Evolutionary conservation across 2,113 vertebrate genomes (phyloP).

Genomic region (Pithys albifrons): DNA sequence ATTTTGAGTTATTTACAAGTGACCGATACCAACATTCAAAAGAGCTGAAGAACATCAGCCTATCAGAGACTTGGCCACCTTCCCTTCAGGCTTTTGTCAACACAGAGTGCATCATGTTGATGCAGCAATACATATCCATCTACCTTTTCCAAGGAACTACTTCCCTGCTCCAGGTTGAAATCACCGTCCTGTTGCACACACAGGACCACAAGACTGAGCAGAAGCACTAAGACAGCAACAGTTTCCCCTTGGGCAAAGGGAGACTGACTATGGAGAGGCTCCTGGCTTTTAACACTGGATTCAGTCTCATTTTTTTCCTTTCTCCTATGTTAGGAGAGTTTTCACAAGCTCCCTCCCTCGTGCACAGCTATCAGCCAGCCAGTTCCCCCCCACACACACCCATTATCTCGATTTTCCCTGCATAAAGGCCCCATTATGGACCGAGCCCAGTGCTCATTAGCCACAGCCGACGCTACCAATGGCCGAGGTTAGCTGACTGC

Average conservation of each 20-base stretch:
- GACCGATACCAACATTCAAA: neutral
- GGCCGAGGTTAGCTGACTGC: conserved; percentile 71
- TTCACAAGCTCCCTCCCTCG: neutral
- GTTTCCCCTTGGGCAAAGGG: neutral
- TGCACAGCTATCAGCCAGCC: neutral
- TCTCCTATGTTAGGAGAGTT: fast-evolving
- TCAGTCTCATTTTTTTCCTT: neutral
- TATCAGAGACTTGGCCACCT: neutral
- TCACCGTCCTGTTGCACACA: neutral
- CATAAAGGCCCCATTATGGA: conserved; percentile 36
- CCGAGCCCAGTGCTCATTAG: conserved; percentile 85
- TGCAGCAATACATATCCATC: neutral
- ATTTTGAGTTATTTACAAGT: neutral
- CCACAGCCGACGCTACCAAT: conserved; percentile 69
- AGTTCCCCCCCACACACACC: neutral
- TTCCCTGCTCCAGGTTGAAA: neutral
- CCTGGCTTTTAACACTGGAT: neutral
- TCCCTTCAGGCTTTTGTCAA: neutral
- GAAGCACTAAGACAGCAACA: neutral
- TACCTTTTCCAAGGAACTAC: neutral
- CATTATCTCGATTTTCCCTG: neutral
- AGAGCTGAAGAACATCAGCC: neutral
- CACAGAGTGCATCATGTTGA: neutral
- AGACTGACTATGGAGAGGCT: neutral
- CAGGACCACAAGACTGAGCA: neutral